A percentile compares a stretch with the other conserved stretches of the same genome.
phyloP scores from a whole-genome alignment of 2,113 vertebrate species.

The Corapipo altera region DNA sequence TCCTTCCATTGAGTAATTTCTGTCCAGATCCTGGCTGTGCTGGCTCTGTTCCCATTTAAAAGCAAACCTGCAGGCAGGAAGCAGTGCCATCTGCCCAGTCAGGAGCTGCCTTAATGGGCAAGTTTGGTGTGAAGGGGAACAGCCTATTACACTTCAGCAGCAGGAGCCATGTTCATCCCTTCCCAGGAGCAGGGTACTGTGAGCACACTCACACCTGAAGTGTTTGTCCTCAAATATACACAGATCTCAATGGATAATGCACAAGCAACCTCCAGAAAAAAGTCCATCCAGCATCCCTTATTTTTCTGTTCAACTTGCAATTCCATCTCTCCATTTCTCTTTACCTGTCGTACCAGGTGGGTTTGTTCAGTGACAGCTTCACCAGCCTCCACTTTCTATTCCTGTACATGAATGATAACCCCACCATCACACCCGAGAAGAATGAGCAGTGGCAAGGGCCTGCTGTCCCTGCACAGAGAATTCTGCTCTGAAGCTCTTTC shows the following conservation, averaged over 20 bases:
- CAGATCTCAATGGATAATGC: not conserved
- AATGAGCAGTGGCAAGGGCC: not conserved
- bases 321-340: not conserved
- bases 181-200: not conserved
- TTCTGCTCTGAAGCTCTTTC: not conserved
- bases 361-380: not conserved
- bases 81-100: constrained; percentile 46
- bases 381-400: constrained; percentile 23
- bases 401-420: not conserved
- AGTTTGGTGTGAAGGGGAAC: not conserved
- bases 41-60: constrained; percentile 31
- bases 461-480: not conserved
- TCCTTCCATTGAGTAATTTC: constrained; percentile 49
- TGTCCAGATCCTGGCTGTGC: constrained; percentile 31
- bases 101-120: constrained; percentile 29
- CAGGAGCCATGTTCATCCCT: not conserved
- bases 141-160: not conserved
- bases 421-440: not conserved
- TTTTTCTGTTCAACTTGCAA: not conserved
- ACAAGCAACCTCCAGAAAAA: not conserved
- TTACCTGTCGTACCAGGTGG: not conserved
- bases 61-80: constrained; percentile 52
- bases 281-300: not conserved
- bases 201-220: not conserved
- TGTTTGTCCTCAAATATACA: not conserved